Conservation (phyloP, 1,140 invertebrate genomes). For the Pogonomyrmex barbatus region DNA sequence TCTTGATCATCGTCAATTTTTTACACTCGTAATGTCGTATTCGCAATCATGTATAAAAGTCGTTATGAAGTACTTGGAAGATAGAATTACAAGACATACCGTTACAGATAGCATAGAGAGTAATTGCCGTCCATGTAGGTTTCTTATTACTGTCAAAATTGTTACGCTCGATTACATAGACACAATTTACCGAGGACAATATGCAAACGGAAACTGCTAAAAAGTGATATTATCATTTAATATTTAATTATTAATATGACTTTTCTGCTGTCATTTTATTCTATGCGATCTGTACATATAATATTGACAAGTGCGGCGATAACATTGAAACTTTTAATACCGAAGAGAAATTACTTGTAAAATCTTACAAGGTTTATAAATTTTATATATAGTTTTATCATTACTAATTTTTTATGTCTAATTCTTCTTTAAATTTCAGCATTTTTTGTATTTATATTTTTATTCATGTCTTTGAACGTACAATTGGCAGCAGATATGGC, state of each 20-base stretch:
- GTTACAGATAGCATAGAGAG: slow-evolving; percentile 73
- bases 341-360: slow-evolving; percentile 33
- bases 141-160: slow-evolving; percentile 71
- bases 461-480: background rate
- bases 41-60: slow-evolving; percentile 15
- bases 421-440: slow-evolving; percentile 1
- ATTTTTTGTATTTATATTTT: slow-evolving; percentile 24
- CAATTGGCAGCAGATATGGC: background rate
- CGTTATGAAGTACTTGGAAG: slow-evolving; percentile 2
- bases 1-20: slow-evolving; percentile 21
- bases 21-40: slow-evolving; percentile 5
- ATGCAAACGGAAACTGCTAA: slow-evolving; percentile 34
- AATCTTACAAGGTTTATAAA: background rate
- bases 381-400: background rate
- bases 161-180: slow-evolving; percentile 14
- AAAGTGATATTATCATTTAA: slow-evolving; percentile 31
- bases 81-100: background rate
- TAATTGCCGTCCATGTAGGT: slow-evolving; percentile 81
- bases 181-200: slow-evolving; percentile 40
- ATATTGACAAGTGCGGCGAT: slow-evolving; percentile 39
- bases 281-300: slow-evolving; percentile 30
- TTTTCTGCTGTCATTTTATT: slow-evolving; percentile 36
- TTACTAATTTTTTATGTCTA: background rate
- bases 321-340: slow-evolving; percentile 38
- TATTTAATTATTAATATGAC: slow-evolving; percentile 40